Percentiles rank a stretch among this genome's conserved stretches.
Evolutionary conservation across 2,888 invertebrate genomes (phyloP).

Genomic region (Rhabditoides inermis): DNA sequence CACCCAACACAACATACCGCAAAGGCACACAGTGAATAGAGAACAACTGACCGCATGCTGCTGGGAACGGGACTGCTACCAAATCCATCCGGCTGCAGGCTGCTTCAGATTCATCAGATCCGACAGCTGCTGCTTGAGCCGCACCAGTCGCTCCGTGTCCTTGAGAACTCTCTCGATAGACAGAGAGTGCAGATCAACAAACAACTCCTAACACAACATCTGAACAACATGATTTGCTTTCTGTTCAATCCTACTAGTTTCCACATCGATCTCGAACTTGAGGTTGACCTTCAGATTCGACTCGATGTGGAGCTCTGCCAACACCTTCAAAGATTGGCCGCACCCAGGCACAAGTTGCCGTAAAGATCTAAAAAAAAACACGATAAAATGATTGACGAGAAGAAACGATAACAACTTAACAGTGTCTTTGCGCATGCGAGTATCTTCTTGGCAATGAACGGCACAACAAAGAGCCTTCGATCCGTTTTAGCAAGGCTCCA

Average conservation of each 20-base stretch:
- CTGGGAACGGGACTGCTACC: constrained; percentile 26
- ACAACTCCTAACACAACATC: constrained; percentile 46
- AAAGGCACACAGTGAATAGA: too few species aligned
- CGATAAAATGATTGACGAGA: neutral
- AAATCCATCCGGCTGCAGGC: too few species aligned
- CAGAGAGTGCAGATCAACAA: constrained; percentile 59
- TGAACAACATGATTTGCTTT: neutral
- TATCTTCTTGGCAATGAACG: constrained; percentile 93
- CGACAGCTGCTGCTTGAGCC: constrained; percentile 68
- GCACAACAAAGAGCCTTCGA: constrained; percentile 94
- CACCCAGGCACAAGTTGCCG: constrained; percentile 95
- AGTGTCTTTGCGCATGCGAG: constrained; percentile 88
- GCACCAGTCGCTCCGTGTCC: constrained; percentile 71
- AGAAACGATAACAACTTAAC: constrained; percentile 42
- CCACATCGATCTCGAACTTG: constrained; percentile 96
- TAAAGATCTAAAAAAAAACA: constrained; percentile 70
- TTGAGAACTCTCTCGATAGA: constrained; percentile 79
- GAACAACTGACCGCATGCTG: too few species aligned
- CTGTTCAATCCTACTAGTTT: neutral
- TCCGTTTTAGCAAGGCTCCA: constrained; percentile 95
- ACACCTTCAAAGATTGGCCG: constrained; percentile 89
- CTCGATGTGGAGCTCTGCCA: constrained; percentile 92
- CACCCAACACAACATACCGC: too few species aligned
- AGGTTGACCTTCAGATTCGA: constrained; percentile 89
- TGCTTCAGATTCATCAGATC: too few species aligned